phyloP scores from a whole-genome alignment of 2,113 vertebrate genomes.

The Indicator maculatus region DNA sequence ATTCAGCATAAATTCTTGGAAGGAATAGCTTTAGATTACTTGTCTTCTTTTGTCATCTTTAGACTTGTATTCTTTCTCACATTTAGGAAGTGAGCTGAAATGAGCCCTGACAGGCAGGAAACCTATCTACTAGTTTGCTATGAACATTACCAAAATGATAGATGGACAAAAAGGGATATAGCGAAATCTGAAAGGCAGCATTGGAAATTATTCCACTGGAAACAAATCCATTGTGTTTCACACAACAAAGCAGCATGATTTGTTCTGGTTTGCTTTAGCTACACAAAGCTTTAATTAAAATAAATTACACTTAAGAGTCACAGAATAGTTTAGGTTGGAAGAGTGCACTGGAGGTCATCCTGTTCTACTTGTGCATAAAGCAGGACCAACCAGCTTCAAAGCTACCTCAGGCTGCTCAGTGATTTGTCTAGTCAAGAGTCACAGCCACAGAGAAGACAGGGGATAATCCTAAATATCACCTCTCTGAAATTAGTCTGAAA shows the following conservation, averaged over 20 bases:
- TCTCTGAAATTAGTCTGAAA: background rate
- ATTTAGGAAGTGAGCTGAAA: slow-evolving; percentile 45
- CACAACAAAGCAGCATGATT: background rate
- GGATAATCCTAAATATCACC: background rate
- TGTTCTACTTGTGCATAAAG: background rate
- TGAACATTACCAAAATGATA: slow-evolving; percentile 18
- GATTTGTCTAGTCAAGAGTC: background rate
- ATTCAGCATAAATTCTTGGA: slow-evolving; percentile 39
- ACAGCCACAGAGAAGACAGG: background rate
- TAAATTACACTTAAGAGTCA: background rate
- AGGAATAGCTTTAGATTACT: slow-evolving; percentile 1
- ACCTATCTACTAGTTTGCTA: background rate
- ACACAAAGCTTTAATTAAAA: slow-evolving; percentile 27
- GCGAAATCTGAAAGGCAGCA: background rate
- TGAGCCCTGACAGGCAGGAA: background rate
- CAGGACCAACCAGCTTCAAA: background rate
- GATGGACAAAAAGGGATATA: background rate
- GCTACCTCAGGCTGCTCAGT: background rate
- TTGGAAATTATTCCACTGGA: background rate
- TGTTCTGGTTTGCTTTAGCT: background rate
- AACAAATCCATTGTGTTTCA: background rate
- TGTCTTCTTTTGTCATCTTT: background rate
- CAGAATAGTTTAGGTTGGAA: background rate
- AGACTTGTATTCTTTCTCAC: slow-evolving; percentile 34
- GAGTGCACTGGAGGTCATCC: background rate